A percentile compares a stretch with the other conserved stretches of the same genome.
Evolutionary conservation across 2,888 invertebrate genomes (phyloP).

Genomic region (Acheta domesticus): DNA sequence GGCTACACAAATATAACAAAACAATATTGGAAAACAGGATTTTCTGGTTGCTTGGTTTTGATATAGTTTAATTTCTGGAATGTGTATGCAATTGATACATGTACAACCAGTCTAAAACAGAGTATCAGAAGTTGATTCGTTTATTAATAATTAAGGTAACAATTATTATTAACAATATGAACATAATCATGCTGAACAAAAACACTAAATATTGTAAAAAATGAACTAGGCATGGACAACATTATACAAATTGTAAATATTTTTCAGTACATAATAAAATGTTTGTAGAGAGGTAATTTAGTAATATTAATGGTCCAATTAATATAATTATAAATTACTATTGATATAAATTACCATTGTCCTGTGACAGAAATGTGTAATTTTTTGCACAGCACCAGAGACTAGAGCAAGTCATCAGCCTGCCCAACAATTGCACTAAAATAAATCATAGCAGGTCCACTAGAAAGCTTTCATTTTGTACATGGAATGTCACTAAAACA

Average conservation of each 20-base stretch:
- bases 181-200: neutral
- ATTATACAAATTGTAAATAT: conserved; percentile 9
- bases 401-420: conserved; percentile 26
- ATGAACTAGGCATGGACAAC: neutral
- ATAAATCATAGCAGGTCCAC: conserved; percentile 25
- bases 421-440: conserved; percentile 24
- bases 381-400: neutral
- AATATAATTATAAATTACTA: conserved; percentile 1
- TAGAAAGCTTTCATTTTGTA: conserved; percentile 32
- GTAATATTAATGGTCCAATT: neutral
- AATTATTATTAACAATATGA: conserved; percentile 2
- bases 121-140: neutral
- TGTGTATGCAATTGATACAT: conserved; percentile 11
- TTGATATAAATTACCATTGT: neutral
- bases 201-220: neutral
- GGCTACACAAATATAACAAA: neutral
- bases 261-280: neutral
- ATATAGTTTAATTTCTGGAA: neutral
- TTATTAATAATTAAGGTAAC: conserved; percentile 7
- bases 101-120: neutral
- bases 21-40: neutral
- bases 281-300: neutral
- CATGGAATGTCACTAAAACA: conserved; percentile 37
- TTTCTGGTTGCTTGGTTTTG: neutral
- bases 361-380: neutral